Evolutionary conservation across 2,797 vertebrate species (phyloP).

Genomic region (Muraenolepis orangiensis): DNA sequence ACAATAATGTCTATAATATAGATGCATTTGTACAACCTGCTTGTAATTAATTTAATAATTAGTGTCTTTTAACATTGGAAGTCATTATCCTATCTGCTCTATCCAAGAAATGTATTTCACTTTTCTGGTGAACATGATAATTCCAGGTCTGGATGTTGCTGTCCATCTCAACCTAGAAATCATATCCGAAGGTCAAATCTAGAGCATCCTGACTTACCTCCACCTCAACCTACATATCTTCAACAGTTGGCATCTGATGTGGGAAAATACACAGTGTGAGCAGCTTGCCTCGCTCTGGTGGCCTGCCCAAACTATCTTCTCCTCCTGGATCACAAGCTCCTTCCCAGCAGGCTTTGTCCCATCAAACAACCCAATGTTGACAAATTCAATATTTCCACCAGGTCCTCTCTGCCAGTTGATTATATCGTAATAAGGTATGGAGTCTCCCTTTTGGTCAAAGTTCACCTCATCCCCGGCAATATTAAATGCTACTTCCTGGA

Average conservation of each 20-base stretch:
- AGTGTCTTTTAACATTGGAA: background rate
- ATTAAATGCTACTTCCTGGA: conserved; percentile 67
- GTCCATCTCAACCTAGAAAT: conserved; percentile 5
- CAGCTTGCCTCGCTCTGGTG: conserved; percentile 77
- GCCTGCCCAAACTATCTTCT: conserved; percentile 70
- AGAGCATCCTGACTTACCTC: conserved; percentile 63
- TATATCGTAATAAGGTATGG: conserved; percentile 73
- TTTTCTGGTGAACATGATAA: background rate
- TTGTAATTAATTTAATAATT: background rate
- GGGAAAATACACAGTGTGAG: conserved; percentile 73
- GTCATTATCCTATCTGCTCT: background rate
- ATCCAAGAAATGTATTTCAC: background rate
- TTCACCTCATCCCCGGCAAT: conserved; percentile 68
- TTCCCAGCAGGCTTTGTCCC: conserved; percentile 61
- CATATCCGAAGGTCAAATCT: conserved; percentile 21
- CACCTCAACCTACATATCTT: conserved; percentile 74
- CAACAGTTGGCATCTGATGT: conserved; percentile 74
- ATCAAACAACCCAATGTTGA: conserved; percentile 74
- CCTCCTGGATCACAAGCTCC: conserved; percentile 71
- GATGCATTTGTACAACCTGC: too few relatives aligned
- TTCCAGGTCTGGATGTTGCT: background rate
- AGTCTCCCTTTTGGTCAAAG: conserved; percentile 75
- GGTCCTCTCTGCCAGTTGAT: conserved; percentile 74
- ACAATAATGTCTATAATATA: background rate
- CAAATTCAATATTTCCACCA: conserved; percentile 67